A percentile compares a stretch with the other conserved stretches of the same genome.
phyloP scores from a whole-genome alignment of 2,888 invertebrate genomes.

The Zaprionus obscuricornis region DNA sequence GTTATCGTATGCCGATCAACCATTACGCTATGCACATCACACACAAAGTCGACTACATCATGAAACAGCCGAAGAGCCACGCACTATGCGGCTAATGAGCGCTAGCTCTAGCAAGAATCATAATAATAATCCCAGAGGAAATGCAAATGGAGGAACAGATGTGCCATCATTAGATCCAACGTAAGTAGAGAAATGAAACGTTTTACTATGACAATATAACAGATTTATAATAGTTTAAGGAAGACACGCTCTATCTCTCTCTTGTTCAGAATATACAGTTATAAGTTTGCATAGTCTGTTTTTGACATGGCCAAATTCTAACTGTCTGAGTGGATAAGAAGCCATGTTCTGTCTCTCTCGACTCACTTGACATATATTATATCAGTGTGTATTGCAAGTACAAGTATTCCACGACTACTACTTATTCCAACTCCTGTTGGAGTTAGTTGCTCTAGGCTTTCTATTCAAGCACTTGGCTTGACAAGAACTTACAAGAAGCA shows the following conservation, averaged over 20 bases:
- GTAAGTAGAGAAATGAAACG: constrained; percentile 67
- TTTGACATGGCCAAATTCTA: constrained; percentile 3
- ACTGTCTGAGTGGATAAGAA: not conserved
- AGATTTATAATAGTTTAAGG: too few relatives aligned
- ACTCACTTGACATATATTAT: constrained; percentile 60
- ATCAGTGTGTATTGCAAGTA: constrained; percentile 34
- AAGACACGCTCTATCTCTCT: too few relatives aligned
- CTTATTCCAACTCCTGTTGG: not conserved
- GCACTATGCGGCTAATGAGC: constrained; percentile 78
- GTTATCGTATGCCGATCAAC: constrained; percentile 81
- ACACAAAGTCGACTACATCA: constrained; percentile 81
- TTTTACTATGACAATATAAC: not conserved
- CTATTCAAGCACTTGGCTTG: constrained; percentile 48
- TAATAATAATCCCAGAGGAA: constrained; percentile 48
- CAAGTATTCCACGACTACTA: constrained; percentile 8
- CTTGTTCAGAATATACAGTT: too few relatives aligned
- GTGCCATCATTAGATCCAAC: constrained; percentile 82
- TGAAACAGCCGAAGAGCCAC: constrained; percentile 79
- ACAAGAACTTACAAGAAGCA: constrained; percentile 39
- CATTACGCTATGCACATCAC: constrained; percentile 80
- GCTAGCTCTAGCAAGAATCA: constrained; percentile 64
- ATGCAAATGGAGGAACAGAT: constrained; percentile 43
- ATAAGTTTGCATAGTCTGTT: not conserved
- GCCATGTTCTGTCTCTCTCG: constrained; percentile 1
- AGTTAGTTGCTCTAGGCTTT: constrained; percentile 19